phyloP scores from a whole-genome alignment of 2,888 invertebrate genomes.

The Synergus japonicus region DNA sequence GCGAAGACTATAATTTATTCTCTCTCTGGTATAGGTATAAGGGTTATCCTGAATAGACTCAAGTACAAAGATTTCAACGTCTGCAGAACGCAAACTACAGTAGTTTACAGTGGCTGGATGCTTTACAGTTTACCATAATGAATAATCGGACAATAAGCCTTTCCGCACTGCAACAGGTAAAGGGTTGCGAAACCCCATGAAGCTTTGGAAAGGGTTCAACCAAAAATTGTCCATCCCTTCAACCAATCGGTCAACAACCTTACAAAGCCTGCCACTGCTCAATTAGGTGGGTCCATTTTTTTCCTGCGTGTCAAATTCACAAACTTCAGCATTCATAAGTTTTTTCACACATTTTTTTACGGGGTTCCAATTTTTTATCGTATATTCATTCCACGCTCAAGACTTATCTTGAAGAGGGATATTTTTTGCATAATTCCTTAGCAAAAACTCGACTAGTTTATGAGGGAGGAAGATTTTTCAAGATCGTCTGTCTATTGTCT shows the following conservation, averaged over 20 bases:
- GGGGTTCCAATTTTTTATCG: not conserved
- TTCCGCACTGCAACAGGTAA: constrained; percentile 55
- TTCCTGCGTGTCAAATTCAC: constrained; percentile 43
- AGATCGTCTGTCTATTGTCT: not conserved
- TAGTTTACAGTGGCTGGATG: constrained; percentile 6
- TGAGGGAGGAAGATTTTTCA: not conserved
- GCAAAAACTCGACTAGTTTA: constrained; percentile 9
- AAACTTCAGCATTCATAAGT: constrained; percentile 34
- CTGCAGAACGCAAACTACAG: constrained; percentile 17
- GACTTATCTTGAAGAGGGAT: not conserved
- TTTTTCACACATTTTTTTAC: constrained; percentile 37
- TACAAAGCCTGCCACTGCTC: constrained; percentile 46
- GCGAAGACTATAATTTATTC: constrained; percentile 7
- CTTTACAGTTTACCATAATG: constrained; percentile 32
- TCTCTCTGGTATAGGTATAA: not conserved
- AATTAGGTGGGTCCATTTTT: constrained; percentile 60
- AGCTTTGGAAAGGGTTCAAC: constrained; percentile 50
- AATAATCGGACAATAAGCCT: constrained; percentile 42
- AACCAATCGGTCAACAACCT: constrained; percentile 30
- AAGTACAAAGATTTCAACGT: constrained; percentile 8
- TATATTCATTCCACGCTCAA: not conserved
- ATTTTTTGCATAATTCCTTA: not conserved
- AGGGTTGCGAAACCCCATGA: constrained; percentile 53
- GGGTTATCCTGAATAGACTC: constrained; percentile 7
- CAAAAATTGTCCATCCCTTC: constrained; percentile 41